Evolutionary conservation across 2,888 invertebrate species (phyloP).

Genomic region (Hirtodrosophila duncani): DNA sequence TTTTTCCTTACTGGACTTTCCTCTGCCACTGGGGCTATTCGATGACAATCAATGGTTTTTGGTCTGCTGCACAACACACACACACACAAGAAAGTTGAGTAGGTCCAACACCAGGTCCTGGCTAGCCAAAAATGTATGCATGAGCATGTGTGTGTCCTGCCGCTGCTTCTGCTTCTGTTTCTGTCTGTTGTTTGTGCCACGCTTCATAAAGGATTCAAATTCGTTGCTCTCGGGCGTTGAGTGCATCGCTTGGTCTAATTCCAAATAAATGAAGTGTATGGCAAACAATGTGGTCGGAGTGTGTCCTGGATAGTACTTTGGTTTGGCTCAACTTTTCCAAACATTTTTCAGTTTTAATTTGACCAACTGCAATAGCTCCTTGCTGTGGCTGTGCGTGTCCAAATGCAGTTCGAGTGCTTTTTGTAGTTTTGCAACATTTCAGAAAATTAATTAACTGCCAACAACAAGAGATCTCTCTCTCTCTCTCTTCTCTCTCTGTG

Average conservation of each 20-base stretch:
- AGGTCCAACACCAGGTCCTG: conserved; percentile 22
- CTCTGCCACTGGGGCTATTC: conserved; percentile 54
- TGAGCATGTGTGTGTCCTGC: conserved; percentile 45
- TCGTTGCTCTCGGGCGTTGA: conserved; percentile 57
- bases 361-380: conserved; percentile 21
- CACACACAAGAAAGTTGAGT: conserved; percentile 16
- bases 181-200: conserved; percentile 58
- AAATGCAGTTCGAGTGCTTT: conserved; percentile 46
- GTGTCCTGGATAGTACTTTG: conserved; percentile 17
- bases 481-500: conserved; percentile 2
- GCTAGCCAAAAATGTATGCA: conserved; percentile 52
- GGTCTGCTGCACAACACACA: conserved; percentile 76
- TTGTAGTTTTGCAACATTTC: conserved; percentile 20
- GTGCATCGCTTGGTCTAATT: conserved; percentile 66
- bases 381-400: conserved; percentile 17
- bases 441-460: conserved; percentile 49
- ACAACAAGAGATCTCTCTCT: conserved; percentile 13
- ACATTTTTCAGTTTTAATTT: conserved; percentile 53
- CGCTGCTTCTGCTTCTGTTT: conserved; percentile 22
- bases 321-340: conserved; percentile 26
- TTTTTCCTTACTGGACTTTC: conserved; percentile 29
- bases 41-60: conserved; percentile 78
- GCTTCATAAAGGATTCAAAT: conserved; percentile 77
- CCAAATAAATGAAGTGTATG: conserved; percentile 74
- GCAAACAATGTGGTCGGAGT: conserved; percentile 66